A percentile compares a stretch with the other conserved stretches of the same genome.
phyloP scores from a whole-genome alignment of 2,888 invertebrate genomes.

The Dryomyza anilis region DNA sequence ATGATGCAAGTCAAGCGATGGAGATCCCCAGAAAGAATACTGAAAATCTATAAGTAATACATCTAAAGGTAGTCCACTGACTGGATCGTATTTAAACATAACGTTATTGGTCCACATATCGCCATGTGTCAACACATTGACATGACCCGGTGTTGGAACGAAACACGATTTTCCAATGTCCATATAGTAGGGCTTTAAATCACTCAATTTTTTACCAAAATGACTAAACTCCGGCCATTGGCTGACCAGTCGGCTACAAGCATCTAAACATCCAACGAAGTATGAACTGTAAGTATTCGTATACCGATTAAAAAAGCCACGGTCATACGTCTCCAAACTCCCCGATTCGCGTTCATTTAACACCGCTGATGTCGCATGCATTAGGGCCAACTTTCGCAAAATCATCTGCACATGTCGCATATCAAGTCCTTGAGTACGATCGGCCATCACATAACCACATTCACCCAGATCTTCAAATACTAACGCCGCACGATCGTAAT shows the following conservation, averaged over 20 bases:
- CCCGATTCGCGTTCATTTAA: slow-evolving; percentile 56
- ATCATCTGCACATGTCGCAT: slow-evolving; percentile 57
- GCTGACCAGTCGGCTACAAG: slow-evolving; percentile 46
- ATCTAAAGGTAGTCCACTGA: slow-evolving; percentile 46
- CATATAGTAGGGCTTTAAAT: slow-evolving; percentile 48
- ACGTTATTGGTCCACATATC: slow-evolving; percentile 60
- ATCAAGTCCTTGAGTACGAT: slow-evolving; percentile 57
- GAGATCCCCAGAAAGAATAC: slow-evolving; percentile 59
- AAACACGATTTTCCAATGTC: slow-evolving; percentile 53
- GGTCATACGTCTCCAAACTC: slow-evolving; percentile 49
- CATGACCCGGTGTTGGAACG: slow-evolving; percentile 42
- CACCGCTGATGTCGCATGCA: slow-evolving; percentile 64
- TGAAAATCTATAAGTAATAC: slow-evolving; percentile 58
- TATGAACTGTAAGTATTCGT: slow-evolving; percentile 51
- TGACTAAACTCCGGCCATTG: slow-evolving; percentile 49
- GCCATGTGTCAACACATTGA: slow-evolving; percentile 57
- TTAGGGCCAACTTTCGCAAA: slow-evolving; percentile 61
- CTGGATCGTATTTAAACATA: slow-evolving; percentile 51
- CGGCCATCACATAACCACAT: slow-evolving; percentile 50
- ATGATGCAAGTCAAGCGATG: slow-evolving; percentile 57
- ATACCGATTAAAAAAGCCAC: slow-evolving; percentile 57
- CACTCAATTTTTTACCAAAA: slow-evolving; percentile 49
- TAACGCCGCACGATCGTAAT: slow-evolving; percentile 49
- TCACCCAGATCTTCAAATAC: slow-evolving; percentile 57
- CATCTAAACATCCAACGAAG: slow-evolving; percentile 51